These are phyloP conservation scores for Drosophila bocqueti DNA, from an alignment of 1,140 invertebrate genomes.

Conservation along the genomic window DNA sequence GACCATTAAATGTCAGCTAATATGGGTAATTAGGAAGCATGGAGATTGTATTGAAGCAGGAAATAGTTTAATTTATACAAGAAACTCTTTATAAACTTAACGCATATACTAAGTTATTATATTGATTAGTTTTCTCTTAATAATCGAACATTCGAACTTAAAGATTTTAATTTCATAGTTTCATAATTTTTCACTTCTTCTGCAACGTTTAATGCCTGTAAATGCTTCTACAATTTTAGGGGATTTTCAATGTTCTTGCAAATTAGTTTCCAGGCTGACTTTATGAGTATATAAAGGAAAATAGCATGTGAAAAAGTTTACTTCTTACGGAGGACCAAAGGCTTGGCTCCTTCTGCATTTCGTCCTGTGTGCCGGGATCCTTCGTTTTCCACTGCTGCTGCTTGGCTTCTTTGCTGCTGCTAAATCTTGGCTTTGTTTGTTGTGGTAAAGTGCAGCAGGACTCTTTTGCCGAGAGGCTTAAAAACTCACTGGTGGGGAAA, in stretches of 20 bases:
- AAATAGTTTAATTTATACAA: neutral
- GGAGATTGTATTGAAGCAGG: neutral
- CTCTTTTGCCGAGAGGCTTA: constrained; percentile 8
- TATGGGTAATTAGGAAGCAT: neutral
- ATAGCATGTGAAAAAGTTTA: constrained; percentile 62
- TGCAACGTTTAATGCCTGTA: constrained; percentile 12
- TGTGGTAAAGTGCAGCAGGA: constrained; percentile 13
- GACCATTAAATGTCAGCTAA: neutral
- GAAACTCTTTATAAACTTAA: neutral
- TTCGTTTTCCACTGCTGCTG: constrained; percentile 15
- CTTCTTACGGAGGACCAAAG: constrained; percentile 36
- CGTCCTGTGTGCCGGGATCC: neutral
- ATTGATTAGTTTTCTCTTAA: too few relatives aligned
- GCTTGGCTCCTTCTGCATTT: constrained; percentile 2
- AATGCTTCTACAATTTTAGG: constrained; percentile 54
- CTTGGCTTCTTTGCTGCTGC: constrained; percentile 29
- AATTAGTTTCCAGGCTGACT: constrained; percentile 71
- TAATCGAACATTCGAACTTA: too few relatives aligned
- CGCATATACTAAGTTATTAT: too few relatives aligned
- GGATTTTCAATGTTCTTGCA: constrained; percentile 75
- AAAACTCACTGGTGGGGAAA: constrained; percentile 7
- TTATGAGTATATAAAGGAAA: constrained; percentile 7
- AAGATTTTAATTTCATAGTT: neutral
- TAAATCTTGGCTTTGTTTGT: constrained; percentile 25
- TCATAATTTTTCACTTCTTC: neutral